phyloP scores from a whole-genome alignment of 2,797 vertebrate species.

The Myripristis murdjan region DNA sequence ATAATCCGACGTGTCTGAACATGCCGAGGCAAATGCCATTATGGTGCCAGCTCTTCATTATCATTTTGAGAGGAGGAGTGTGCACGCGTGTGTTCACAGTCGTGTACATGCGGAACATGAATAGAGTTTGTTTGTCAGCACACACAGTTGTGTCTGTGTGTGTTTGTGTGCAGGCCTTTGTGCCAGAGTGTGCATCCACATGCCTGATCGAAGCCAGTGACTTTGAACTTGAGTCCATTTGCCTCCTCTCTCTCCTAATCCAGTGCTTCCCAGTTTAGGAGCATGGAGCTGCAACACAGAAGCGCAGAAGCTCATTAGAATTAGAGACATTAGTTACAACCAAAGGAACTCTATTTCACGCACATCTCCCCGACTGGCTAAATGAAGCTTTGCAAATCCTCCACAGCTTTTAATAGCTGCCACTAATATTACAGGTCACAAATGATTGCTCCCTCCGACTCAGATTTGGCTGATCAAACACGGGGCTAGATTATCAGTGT shows the following conservation, averaged over 20 bases:
- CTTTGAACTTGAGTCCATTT: conserved; percentile 78
- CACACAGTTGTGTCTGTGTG: neutral
- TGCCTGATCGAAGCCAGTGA: conserved; percentile 54
- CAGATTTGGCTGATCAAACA: conserved; percentile 83
- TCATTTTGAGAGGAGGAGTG: conserved; percentile 58
- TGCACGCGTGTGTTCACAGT: conserved; percentile 27
- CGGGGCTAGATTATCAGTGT: conserved; percentile 78
- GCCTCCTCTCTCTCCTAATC: conserved; percentile 75
- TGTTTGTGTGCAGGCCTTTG: conserved; percentile 41
- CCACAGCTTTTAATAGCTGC: conserved; percentile 83
- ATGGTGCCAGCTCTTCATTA: conserved; percentile 9
- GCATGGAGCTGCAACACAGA: conserved; percentile 67
- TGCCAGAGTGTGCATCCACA: conserved; percentile 48
- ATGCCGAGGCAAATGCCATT: conserved; percentile 25
- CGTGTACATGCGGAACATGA: conserved; percentile 34
- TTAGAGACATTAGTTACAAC: conserved; percentile 84
- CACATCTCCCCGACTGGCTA: conserved; percentile 80
- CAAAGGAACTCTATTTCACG: conserved; percentile 84
- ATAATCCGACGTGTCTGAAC: conserved; percentile 36
- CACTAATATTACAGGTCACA: conserved; percentile 83
- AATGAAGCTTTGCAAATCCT: conserved; percentile 85
- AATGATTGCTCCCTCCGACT: conserved; percentile 77
- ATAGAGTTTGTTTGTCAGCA: neutral
- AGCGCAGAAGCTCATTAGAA: conserved; percentile 76
- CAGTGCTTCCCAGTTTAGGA: conserved; percentile 77